Evolutionary conservation across 1,140 invertebrate genomes (phyloP).

Genomic region (Drosophila tropicalis): DNA sequence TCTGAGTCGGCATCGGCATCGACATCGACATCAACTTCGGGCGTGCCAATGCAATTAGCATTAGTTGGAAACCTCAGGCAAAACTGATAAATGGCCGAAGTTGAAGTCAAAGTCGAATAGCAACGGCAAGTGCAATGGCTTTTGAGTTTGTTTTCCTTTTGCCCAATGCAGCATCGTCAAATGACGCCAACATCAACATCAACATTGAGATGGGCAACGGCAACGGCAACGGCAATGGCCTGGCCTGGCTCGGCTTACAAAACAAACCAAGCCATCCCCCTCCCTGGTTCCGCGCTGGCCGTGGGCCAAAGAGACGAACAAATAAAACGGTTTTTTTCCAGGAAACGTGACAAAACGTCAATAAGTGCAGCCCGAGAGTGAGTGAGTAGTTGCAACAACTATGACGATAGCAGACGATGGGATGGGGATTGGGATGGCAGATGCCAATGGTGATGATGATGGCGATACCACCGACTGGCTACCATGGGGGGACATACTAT

Average conservation of each 20-base stretch:
- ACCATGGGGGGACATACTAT: slow-evolving; percentile 27
- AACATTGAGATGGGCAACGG: background rate
- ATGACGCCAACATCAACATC: background rate
- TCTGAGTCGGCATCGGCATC: slow-evolving; percentile 17
- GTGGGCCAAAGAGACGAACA: slow-evolving; percentile 52
- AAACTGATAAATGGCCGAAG: slow-evolving; percentile 48
- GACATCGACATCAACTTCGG: slow-evolving; percentile 24
- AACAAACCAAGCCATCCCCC: slow-evolving; percentile 53
- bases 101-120: slow-evolving; percentile 19
- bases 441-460: slow-evolving; percentile 31
- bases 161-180: slow-evolving; percentile 31
- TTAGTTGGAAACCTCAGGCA: slow-evolving; percentile 36
- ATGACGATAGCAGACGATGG: slow-evolving; percentile 23
- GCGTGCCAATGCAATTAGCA: slow-evolving; percentile 80
- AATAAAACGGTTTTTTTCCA: slow-evolving; percentile 80
- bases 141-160: slow-evolving; percentile 66
- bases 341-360: slow-evolving; percentile 81
- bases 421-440: slow-evolving; percentile 12
- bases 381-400: slow-evolving; percentile 45
- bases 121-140: slow-evolving; percentile 58
- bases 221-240: slow-evolving; percentile 1
- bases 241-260: slow-evolving; percentile 71
- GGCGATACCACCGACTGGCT: slow-evolving; percentile 26
- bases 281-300: background rate
- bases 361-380: slow-evolving; percentile 46